A percentile compares a stretch with the other conserved stretches of the same genome.
phyloP scores from a whole-genome alignment of 2,797 vertebrate species.

The Peromyscus nudipes region DNA sequence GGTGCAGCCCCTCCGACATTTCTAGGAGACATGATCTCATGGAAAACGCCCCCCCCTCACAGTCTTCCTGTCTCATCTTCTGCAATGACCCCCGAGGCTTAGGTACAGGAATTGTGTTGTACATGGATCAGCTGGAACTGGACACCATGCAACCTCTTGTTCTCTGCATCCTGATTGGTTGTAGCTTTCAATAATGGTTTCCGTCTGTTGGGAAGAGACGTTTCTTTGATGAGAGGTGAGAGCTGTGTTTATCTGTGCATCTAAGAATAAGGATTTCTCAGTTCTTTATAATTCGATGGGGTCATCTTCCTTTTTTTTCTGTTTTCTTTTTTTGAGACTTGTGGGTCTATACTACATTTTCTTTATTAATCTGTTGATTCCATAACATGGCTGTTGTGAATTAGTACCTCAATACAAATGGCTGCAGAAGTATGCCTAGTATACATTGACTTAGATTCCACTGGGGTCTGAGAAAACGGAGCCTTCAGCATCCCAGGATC shows the following conservation, averaged over 20 bases:
- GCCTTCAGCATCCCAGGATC: not conserved
- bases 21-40: not conserved
- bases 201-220: not conserved
- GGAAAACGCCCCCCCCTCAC: too few species aligned
- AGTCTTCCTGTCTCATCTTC: not conserved
- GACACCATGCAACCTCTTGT: not conserved
- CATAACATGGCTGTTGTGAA: not conserved
- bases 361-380: not conserved
- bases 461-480: not conserved
- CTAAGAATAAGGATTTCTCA: not conserved
- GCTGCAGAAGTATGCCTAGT: too few species aligned
- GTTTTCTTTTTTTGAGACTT: not conserved
- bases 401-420: not conserved
- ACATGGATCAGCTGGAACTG: not conserved
- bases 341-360: not conserved
- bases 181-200: too few species aligned
- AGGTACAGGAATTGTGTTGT: not conserved
- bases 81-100: not conserved
- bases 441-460: not conserved
- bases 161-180: not conserved
- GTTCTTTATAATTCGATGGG: not conserved
- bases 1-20: too few species aligned
- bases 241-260: not conserved
- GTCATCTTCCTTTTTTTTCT: not conserved
- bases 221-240: not conserved